Percentiles rank a stretch among this genome's conserved stretches.
phyloP scores from a whole-genome alignment of 2,113 vertebrate genomes.

The Hemicordylus capensis region DNA sequence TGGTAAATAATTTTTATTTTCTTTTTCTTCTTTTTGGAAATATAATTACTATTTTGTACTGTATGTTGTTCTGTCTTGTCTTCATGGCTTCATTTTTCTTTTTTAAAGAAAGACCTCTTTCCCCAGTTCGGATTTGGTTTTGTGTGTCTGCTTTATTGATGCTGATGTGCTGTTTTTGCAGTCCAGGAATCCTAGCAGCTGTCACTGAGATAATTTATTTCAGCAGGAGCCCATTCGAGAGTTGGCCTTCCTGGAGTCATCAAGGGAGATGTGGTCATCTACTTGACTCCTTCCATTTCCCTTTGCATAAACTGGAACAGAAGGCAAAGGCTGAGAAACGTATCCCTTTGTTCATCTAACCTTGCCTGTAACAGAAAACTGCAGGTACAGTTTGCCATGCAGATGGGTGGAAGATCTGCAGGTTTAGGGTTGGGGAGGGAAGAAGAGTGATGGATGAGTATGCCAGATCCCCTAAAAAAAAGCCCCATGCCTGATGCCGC shows the following conservation, averaged over 20 bases:
- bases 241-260: no score
- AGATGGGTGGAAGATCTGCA: neutral
- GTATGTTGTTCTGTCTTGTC: constrained; percentile 65
- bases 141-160: neutral
- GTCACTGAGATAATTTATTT: neutral
- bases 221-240: neutral
- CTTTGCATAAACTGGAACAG: neutral
- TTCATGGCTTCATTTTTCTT: constrained; percentile 8
- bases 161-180: neutral
- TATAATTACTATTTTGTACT: constrained; percentile 87
- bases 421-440: neutral
- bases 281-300: neutral
- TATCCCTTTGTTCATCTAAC: neutral
- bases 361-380: neutral
- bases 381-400: neutral
- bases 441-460: neutral
- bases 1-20: constrained; percentile 74
- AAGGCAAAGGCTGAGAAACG: neutral
- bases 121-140: neutral
- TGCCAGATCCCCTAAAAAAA: neutral
- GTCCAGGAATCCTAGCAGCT: neutral
- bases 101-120: neutral
- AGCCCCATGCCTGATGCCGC: neutral
- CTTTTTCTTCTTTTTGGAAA: constrained; percentile 76
- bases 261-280: neutral